Conservation (phyloP, 1,140 invertebrate genomes). For the Melitaea cinxia region DNA sequence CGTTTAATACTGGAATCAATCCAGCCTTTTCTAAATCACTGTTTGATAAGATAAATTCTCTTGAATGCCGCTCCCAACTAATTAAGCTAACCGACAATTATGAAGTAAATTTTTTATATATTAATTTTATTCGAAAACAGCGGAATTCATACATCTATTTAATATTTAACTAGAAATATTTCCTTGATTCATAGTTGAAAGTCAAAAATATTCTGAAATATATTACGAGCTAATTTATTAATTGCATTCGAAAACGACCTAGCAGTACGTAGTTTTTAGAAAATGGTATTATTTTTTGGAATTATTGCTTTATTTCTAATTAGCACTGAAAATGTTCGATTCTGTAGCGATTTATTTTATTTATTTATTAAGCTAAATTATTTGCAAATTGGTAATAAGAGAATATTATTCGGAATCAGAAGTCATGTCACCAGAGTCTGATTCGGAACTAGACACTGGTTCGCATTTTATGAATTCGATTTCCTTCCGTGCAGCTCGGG, state of each 20-base stretch:
- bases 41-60: no score
- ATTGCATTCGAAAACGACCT: background rate
- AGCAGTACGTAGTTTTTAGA: background rate
- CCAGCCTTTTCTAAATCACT: no score
- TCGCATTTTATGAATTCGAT: slow-evolving; percentile 77
- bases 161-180: background rate
- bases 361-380: no score
- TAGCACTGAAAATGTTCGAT: background rate
- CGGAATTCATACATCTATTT: background rate
- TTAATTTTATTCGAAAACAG: no score
- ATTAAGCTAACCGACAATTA: no score
- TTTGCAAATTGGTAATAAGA: no score
- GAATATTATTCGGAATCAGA: slow-evolving; percentile 30
- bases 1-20: no score
- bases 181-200: background rate
- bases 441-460: slow-evolving; percentile 54
- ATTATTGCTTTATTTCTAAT: background rate
- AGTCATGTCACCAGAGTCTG: slow-evolving; percentile 33
- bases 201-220: background rate
- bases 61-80: no score
- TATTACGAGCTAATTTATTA: background rate
- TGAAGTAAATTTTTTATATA: no score
- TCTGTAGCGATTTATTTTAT: no score
- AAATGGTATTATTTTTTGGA: no score
- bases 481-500: slow-evolving; percentile 51